A percentile compares a stretch with the other conserved stretches of the same genome.
phyloP scores from a whole-genome alignment of 1,140 invertebrate genomes.

The Scaptomyza montana region DNA sequence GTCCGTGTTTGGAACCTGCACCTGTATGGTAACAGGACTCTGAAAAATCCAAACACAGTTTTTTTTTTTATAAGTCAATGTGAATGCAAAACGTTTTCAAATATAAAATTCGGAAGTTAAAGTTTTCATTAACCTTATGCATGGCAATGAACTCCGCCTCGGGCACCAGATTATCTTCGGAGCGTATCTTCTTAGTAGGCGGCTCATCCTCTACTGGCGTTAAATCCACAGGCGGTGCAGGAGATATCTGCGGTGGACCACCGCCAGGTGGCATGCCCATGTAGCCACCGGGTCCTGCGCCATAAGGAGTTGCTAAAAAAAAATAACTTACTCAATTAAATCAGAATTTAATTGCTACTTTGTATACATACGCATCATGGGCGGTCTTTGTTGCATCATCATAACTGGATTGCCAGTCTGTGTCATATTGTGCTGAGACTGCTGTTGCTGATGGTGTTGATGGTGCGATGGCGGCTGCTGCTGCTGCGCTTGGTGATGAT shows the following conservation, averaged over 20 bases:
- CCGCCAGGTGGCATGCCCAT: constrained; percentile 69
- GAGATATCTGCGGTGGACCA: constrained; percentile 79
- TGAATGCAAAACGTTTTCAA: not conserved
- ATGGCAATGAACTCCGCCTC: constrained; percentile 87
- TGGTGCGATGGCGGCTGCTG: constrained; percentile 41
- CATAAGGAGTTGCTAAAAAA: constrained; percentile 75
- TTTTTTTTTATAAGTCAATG: not conserved
- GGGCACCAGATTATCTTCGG: constrained; percentile 96
- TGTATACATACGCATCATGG: constrained; percentile 85
- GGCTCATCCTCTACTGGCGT: constrained; percentile 91
- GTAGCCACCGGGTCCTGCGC: constrained; percentile 83
- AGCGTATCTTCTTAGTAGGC: constrained; percentile 93
- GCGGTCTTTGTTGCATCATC: constrained; percentile 88
- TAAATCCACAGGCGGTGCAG: constrained; percentile 83
- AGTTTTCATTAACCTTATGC: constrained; percentile 82
- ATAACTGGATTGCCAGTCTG: constrained; percentile 85
- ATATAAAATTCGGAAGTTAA: constrained; percentile 18
- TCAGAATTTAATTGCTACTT: not conserved
- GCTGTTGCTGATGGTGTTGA: constrained; percentile 57
- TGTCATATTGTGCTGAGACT: constrained; percentile 36
- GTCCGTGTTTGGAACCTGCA: constrained; percentile 93
- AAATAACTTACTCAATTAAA: not conserved
- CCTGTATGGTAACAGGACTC: constrained; percentile 90
- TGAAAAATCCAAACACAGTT: constrained; percentile 74
- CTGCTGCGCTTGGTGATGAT: constrained; percentile 53